phyloP scores from a whole-genome alignment of 1,140 invertebrate genomes.

The Rhyacophila brunnea region DNA sequence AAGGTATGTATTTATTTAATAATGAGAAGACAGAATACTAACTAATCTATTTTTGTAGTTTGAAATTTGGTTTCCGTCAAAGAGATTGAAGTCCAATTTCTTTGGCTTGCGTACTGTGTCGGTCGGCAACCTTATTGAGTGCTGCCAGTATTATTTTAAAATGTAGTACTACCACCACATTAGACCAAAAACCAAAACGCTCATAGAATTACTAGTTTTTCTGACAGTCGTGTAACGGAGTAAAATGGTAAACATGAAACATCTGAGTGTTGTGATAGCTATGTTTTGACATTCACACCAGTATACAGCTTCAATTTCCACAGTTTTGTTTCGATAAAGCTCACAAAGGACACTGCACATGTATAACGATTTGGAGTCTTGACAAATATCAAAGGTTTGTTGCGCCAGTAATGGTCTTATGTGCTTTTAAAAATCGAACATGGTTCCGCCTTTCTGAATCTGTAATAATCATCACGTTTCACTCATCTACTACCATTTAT shows the following conservation, averaged over 20 bases:
- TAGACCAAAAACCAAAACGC: no score
- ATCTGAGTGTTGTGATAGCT: conserved; percentile 25
- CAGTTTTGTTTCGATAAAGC: not conserved
- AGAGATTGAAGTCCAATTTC: no score
- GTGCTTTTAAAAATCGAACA: not conserved
- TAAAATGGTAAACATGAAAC: conserved; percentile 32
- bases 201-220: conserved; percentile 14
- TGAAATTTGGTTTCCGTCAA: no score
- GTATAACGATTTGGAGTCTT: not conserved
- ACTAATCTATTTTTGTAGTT: no score
- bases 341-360: not conserved
- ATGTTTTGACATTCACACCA: conserved; percentile 7
- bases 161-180: no score
- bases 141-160: not conserved
- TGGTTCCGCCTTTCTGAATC: conserved; percentile 1
- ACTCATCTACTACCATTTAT: no score
- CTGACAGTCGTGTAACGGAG: conserved; percentile 26
- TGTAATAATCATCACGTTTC: no score
- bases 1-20: no score
- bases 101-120: no score
- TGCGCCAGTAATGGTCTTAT: not conserved
- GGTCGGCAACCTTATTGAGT: no score
- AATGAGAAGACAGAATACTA: no score
- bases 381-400: conserved; percentile 8
- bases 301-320: no score